Base-by-base conservation (phyloP, 2,888 invertebrate species). In the Megaustenia siamemsis region DNA sequence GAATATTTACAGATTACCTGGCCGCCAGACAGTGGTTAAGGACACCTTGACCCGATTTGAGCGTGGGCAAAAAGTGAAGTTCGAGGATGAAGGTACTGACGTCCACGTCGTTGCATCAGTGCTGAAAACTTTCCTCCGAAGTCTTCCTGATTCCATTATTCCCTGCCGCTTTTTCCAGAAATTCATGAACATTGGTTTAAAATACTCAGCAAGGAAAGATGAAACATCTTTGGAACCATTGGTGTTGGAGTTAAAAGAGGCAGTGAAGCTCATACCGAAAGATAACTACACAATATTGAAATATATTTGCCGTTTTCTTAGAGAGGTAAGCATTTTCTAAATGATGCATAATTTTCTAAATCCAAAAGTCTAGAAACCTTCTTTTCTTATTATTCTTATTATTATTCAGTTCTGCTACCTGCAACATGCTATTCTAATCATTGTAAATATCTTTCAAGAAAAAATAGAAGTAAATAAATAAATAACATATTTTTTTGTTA, bases 41-140 rank as follows among this genome's bases (percentile, higher is more conserved):
- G 91, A 91, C 21, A 86, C 93, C 84, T 90, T 90, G 81, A 91
- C 90, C 79, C 88, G 89, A 77, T 93, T 92, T 90, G 94, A 94
- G 84, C 88, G 89, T 77, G 92, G 90, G 1, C 89, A 90, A 60
- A 86, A 78, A 28, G 88, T 92, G 8, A 83, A 82, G 6, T 89
- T 92, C 66, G 88, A 89, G 68, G 82, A 85, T 38, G 88, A 89
- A 12, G 88, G 89, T 5, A 86, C 89, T 24, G 93, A 93, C 87
- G 89, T 93, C 12, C 93, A 94, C 87, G 93, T 93, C 24, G 93
- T 93, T 3, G 93, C 93, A 0, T 94, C 94, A 0, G 86, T 94
- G 60, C 88, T 94, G 43, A 94, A 94, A 87, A 89, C 91, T 76
- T 94, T 92, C 88, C 89, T 94, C 12, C 88, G 93, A 38, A 93